These are phyloP conservation scores for Furcula furcula DNA, from an alignment of 2,888 invertebrate genomes.

Conservation along the genomic window DNA sequence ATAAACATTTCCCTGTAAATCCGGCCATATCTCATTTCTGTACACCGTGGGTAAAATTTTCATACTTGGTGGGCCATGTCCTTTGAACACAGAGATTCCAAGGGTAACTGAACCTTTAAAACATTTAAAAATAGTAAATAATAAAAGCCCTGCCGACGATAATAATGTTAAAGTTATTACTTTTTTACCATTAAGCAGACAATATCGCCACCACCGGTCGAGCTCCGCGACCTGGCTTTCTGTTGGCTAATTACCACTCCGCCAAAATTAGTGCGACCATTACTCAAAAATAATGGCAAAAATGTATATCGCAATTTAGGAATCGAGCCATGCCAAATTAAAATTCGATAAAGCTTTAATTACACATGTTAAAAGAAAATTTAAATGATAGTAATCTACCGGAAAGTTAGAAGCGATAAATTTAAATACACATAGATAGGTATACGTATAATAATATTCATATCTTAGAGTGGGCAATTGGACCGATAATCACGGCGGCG, in stretches of 20 bases:
- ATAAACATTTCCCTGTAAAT: too few relatives aligned
- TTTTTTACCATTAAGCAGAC: constrained; percentile 10
- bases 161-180: constrained; percentile 3
- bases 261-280: constrained; percentile 13
- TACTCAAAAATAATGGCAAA: constrained; percentile 16
- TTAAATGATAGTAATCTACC: constrained; percentile 3
- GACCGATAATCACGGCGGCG: too few relatives aligned
- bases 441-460: neutral
- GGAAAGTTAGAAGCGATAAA: neutral
- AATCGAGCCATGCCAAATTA: constrained; percentile 3
- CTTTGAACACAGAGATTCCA: too few relatives aligned
- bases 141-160: neutral
- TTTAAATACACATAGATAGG: neutral
- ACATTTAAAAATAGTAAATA: too few relatives aligned
- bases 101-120: too few relatives aligned
- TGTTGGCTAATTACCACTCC: constrained; percentile 15
- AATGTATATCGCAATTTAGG: constrained; percentile 8
- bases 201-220: constrained; percentile 8
- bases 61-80: too few relatives aligned
- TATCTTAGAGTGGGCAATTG: too few relatives aligned
- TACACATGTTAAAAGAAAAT: constrained; percentile 3
- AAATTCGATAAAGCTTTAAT: constrained; percentile 5
- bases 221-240: constrained; percentile 10
- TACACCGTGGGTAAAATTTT: too few relatives aligned
- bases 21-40: too few relatives aligned